A percentile compares a stretch with the other conserved stretches of the same genome.
These are phyloP conservation scores for Serranus cabrilla DNA, from an alignment of 2,797 vertebrate genomes.

Conservation along the genomic window DNA sequence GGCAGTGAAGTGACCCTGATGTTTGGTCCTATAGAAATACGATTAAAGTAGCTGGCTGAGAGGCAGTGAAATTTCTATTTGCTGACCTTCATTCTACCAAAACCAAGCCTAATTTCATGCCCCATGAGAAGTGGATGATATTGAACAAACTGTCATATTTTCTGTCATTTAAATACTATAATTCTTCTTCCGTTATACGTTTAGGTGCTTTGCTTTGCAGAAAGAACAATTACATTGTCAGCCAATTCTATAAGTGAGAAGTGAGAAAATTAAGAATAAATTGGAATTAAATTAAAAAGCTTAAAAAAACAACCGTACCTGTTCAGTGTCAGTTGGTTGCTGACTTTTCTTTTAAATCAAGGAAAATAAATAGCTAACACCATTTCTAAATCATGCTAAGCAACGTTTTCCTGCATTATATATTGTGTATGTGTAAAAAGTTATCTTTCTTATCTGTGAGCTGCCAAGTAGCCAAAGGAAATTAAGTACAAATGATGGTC, in stretches of 20 bases:
- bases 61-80: slow-evolving; percentile 13
- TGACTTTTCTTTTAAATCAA: too few species aligned
- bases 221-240: neutral
- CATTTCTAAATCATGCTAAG: too few species aligned
- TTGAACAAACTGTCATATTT: slow-evolving; percentile 3
- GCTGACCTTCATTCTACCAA: slow-evolving; percentile 16
- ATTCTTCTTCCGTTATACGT: neutral
- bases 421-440: too few species aligned
- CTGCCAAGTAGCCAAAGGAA: neutral
- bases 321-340: too few species aligned
- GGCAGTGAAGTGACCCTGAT: neutral
- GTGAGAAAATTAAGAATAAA: too few species aligned
- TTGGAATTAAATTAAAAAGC: neutral
- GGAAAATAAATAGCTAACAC: too few species aligned
- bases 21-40: slow-evolving; percentile 13
- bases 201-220: neutral
- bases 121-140: slow-evolving; percentile 2
- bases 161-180: neutral
- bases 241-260: too few species aligned
- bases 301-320: neutral
- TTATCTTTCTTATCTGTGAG: too few species aligned
- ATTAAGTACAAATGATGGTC: neutral
- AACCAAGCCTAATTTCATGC: slow-evolving; percentile 41
- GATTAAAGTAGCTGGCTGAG: slow-evolving; percentile 9
- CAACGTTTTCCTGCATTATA: too few species aligned